Evolutionary conservation across 2,797 vertebrate species (phyloP), one percentile per base, ranked within the genome.

Genomic region (Cossypha niveicapilla): DNA sequence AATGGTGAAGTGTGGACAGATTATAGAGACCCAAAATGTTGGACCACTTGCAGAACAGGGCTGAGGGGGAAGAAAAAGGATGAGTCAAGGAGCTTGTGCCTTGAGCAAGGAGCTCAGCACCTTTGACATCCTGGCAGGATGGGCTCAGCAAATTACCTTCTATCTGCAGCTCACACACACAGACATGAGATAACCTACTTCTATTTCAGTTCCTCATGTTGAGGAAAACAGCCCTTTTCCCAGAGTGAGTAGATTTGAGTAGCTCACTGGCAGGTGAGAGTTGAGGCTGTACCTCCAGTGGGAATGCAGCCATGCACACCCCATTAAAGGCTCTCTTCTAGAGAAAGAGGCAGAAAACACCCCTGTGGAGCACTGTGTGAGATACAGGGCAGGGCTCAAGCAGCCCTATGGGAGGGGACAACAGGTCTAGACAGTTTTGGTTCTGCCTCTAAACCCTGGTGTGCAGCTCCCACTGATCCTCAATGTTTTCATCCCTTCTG

Each of bases 331-430:
- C 7, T 2, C 10, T 60, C 25, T 83, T 34, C 28, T 24, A 51
- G 44, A 60, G 23, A 83, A 85, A 48, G 11, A 53, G 30, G 35
- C 28, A 83, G 37, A 50, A 86, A 87, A 78, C 2, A 18, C 1
- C 2, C 13, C 15, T 68, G 44, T 65, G n/a, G n/a, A 77, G 10
- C 8, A 28, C 16, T 18, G 3, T 32, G 19, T 27, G 75, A 72
- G 60, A 54, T 11, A 32, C 2, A 1, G 3, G 15, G 37, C 25
- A 81, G 24, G 44, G 9, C 1, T 4, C 7, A 16, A 37, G 32
- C 51, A 82, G 45, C 11, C 21, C 27, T 17, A 1, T 13, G 4
- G 17, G 22, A 71, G 22, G 7, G 22, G 3, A 27, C 2, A 18
- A 32, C 15, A 53, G 22, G 7, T 63, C 18, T 39, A 28, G 9